A percentile compares a stretch with the other conserved stretches of the same genome.
Evolutionary conservation across 2,888 invertebrate species (phyloP).

Genomic region (Agonum fuliginosum): DNA sequence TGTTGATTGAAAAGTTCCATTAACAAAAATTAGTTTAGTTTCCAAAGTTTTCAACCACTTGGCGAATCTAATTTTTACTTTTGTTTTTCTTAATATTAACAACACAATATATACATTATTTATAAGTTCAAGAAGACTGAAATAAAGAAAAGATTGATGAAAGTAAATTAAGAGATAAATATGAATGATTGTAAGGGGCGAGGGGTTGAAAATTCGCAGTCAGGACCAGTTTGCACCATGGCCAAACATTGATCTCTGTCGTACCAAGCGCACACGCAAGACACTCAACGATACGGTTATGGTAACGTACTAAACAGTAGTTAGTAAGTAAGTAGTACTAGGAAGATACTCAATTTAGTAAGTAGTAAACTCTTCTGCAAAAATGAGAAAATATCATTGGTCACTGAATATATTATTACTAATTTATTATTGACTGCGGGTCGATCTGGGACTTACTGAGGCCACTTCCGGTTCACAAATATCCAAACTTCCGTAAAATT

Average conservation of each 20-base stretch:
- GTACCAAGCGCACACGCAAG: conserved; percentile 44
- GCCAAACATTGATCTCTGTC: conserved; percentile 39
- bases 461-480: not conserved
- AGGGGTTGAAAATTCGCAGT: conserved; percentile 13
- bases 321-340: conserved; percentile 57
- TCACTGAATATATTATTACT: conserved; percentile 60
- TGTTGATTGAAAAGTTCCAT: not conserved
- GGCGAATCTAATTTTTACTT: not conserved
- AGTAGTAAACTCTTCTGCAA: conserved; percentile 48
- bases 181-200: not conserved
- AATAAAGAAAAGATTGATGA: not conserved
- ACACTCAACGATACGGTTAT: conserved; percentile 52
- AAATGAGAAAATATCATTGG: conserved; percentile 59
- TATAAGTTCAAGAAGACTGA: not conserved
- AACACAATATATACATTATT: not conserved
- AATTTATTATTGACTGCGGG: conserved; percentile 57
- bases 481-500: conserved; percentile 2
- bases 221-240: conserved; percentile 18
- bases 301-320: conserved; percentile 55
- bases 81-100: conserved; percentile 25
- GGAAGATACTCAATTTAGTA: conserved; percentile 60
- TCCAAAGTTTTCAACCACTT: conserved; percentile 2
- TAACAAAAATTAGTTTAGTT: conserved; percentile 21
- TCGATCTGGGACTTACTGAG: conserved; percentile 7
- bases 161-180: not conserved